A percentile compares a stretch with the other conserved stretches of the same genome.
These are phyloP conservation scores for Ceratina australensis DNA, from an alignment of 1,140 invertebrate genomes.

Conservation along the genomic window DNA sequence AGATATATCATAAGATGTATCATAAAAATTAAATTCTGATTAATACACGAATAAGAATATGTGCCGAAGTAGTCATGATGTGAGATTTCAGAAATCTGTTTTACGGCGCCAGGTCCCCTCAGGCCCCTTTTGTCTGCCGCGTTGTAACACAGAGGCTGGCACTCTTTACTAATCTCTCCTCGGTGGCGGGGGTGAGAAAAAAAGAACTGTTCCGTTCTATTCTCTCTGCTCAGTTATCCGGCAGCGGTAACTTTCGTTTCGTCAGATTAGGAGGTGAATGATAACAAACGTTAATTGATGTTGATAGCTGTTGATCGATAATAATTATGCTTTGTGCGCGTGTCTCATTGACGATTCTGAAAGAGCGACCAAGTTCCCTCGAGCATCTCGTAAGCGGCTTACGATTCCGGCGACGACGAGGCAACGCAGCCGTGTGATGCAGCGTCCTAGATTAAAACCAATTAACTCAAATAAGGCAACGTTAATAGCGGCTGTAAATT, in stretches of 20 bases:
- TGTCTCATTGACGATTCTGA: slow-evolving; percentile 14
- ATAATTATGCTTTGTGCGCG: not conserved
- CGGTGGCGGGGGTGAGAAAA: too few species aligned
- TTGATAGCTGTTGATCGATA: not conserved
- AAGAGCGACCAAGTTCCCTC: not conserved
- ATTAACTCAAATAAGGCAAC: slow-evolving; percentile 48
- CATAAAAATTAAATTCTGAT: too few species aligned
- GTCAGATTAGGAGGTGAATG: not conserved
- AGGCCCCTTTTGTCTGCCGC: too few species aligned
- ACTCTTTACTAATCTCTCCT: too few species aligned
- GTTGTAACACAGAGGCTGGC: too few species aligned
- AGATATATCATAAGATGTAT: too few species aligned
- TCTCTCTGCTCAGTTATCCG: not conserved
- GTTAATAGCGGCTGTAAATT: slow-evolving; percentile 44
- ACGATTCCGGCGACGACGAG: not conserved
- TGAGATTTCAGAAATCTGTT: too few species aligned
- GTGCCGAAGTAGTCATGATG: too few species aligned
- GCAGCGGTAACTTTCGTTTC: not conserved
- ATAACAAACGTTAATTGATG: not conserved
- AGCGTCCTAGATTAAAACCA: slow-evolving; percentile 41
- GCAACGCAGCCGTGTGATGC: not conserved
- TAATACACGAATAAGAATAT: too few species aligned
- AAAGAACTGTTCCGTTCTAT: too few species aligned
- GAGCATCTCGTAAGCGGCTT: slow-evolving; percentile 10
- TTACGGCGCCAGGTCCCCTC: too few species aligned